phyloP scores from a whole-genome alignment of 2,888 invertebrate species.

The Salticus scenicus region DNA sequence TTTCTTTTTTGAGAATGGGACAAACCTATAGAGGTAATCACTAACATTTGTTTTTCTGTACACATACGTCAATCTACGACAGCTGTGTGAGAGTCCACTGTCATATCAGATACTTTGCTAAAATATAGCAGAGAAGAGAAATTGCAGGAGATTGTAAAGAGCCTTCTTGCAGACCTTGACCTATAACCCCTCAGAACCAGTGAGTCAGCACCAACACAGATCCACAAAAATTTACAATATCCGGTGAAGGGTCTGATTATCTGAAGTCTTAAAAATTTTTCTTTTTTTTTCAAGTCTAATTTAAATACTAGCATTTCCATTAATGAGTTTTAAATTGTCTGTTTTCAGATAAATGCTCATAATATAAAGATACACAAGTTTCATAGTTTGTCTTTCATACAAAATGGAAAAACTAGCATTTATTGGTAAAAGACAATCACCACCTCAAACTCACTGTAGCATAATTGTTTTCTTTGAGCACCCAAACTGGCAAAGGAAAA shows the following conservation, averaged over 20 bases:
- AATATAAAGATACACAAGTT: background rate
- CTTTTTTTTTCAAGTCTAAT: constrained; percentile 2
- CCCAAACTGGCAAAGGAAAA: constrained; percentile 38
- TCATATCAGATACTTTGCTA: constrained; percentile 47
- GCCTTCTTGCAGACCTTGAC: constrained; percentile 52
- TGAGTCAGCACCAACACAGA: constrained; percentile 37
- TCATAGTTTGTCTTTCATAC: background rate
- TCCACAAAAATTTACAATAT: constrained; percentile 10
- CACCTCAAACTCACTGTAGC: constrained; percentile 14
- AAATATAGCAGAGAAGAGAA: constrained; percentile 69
- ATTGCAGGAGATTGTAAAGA: constrained; percentile 60
- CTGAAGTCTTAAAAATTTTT: background rate
- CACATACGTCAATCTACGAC: constrained; percentile 64
- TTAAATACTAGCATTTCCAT: constrained; percentile 34
- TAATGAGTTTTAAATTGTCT: background rate
- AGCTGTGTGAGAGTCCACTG: constrained; percentile 39
- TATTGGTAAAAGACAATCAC: constrained; percentile 2
- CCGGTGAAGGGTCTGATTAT: constrained; percentile 54
- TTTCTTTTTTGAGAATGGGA: constrained; percentile 50
- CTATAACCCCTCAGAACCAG: background rate
- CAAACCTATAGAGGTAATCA: constrained; percentile 55
- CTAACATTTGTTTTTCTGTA: constrained; percentile 64
- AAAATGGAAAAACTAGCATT: constrained; percentile 53
- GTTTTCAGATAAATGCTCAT: constrained; percentile 1
- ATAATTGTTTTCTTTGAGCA: constrained; percentile 56